Evolutionary conservation across 2,797 vertebrate species (phyloP).

Genomic region (Oophaga sylvatica): DNA sequence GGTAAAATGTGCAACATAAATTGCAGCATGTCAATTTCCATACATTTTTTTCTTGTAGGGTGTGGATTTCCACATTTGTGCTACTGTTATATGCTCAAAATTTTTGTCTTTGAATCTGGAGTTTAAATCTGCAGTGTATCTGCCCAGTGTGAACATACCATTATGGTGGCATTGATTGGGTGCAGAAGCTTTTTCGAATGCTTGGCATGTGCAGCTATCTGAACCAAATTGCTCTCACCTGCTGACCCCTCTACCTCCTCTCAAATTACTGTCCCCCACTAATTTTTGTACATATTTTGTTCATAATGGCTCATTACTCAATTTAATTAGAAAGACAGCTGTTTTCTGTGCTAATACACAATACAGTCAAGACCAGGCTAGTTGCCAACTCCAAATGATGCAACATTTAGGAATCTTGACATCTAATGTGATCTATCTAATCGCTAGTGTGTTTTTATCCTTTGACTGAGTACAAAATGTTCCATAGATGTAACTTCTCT

Average conservation of each 20-base stretch:
- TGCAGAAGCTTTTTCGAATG: too few species aligned
- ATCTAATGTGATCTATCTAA: background rate
- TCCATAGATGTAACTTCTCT: background rate
- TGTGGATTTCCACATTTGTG: too few species aligned
- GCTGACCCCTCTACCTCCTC: background rate
- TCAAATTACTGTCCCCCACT: constrained; percentile 1
- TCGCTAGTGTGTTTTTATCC: background rate
- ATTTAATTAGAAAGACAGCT: constrained; percentile 47
- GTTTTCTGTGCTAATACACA: constrained; percentile 9
- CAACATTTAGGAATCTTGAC: constrained; percentile 12
- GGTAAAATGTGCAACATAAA: too few species aligned
- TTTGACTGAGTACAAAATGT: background rate
- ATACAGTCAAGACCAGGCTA: background rate
- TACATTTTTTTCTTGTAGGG: too few species aligned
- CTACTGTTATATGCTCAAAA: too few species aligned
- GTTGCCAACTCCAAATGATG: constrained; percentile 32
- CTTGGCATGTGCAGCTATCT: background rate
- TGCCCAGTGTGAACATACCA: too few species aligned
- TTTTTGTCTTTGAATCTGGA: too few species aligned
- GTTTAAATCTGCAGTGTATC: too few species aligned
- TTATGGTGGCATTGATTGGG: too few species aligned
- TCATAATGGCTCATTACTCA: constrained; percentile 41
- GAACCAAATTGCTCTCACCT: background rate
- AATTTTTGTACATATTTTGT: constrained; percentile 8
- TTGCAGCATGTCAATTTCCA: too few species aligned